Base-by-base conservation (phyloP, 1,140 invertebrate genomes). In the Tetramorium parvispinum region DNA sequence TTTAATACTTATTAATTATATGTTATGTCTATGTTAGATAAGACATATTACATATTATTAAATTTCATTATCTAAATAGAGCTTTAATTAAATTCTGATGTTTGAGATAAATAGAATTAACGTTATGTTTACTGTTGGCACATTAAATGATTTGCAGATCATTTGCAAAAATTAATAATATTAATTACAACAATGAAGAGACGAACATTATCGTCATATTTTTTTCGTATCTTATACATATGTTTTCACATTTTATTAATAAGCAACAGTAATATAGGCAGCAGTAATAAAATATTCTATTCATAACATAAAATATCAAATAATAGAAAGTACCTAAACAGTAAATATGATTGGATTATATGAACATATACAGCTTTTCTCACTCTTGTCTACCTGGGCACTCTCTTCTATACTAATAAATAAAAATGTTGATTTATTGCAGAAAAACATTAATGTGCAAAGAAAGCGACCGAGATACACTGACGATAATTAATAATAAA, bases 111-210 rank as follows among this genome's bases (percentile, higher is more conserved):
- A 43, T 70, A 57, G 10, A 49, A 32, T 32, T 32, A 32, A 82
- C 16, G 11, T 87, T 27, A 57, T 63, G 24, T 51, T 55, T 65
- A 43, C 3, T n/a, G 27, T 82, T 76, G 43, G 46, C 24, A 66
- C 77, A 75, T 73, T 81, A 68, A 66, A 49, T 85, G 2, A 66
- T 65, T 82, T 83, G 51, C 21, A 82, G n/a, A 4, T 32, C 32
- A 32, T 32, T 32, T 32, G 32, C 3, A 82, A 13, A 53, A 71
- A 46, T 71, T 76, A 65, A 71, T 76, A 57, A 21, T n/a, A 46
- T 43, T 75, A 16, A 66, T 65, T 43, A 11, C 61, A 55, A 82
- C 13, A 46, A 43, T 24, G 18, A 70, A 70, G 2, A 59, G n/a
- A 75, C 1, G 27, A 77, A 61, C 49, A 77, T 43, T 77, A 77